Base-by-base conservation (phyloP, 2,797 vertebrate species). In the Spinus pinus region DNA sequence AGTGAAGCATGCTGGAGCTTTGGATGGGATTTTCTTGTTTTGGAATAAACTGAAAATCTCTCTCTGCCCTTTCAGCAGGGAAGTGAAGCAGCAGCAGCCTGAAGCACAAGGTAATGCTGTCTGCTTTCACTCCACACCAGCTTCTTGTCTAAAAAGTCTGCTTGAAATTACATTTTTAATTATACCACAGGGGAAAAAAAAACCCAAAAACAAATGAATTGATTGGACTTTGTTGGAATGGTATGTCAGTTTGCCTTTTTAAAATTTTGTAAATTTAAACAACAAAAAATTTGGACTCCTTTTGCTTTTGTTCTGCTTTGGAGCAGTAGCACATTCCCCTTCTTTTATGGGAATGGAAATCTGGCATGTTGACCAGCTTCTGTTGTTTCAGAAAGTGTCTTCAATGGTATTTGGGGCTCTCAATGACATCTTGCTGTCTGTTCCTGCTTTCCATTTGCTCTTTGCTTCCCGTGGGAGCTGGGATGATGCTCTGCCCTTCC, bases 261-360 rank as follows among this genome's bases (percentile, higher is more conserved):
- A 5, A n/a, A 9, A 25, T 7, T 66, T 73, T 73, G 83, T 90
- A 58, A 24, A 49, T 56, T 51, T n/a, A 60, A 82, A 24, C 30
- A 67, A 66, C 28, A 27, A 72, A 75, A 86, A 33, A 33, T 56
- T 81, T 93, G 49, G 67, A 66, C 0, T 1, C 0, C 0, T 74
- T 94, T 86, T 87, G 60, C 64, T 47, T 91, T 89, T 95, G 57
- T 95, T 96, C 90, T 82, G 50, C 51, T 87, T 88, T 95, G 69
- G 84, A 94, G 61, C 60, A 83, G 84, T 92, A 83, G 84, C 79
- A n/a, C 50, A 16, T 91, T 91, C 81, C 57, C 65, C 2, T 0
- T 82, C 78, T 88, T 79, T 35, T 93, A 53, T 66, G 39, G 57
- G 70, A 93, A 93, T 90, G 67, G 90, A 93, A 95, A 93, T 71